Base-by-base conservation (phyloP, 1,140 invertebrate species). In the Acromyrmex heyeri region DNA sequence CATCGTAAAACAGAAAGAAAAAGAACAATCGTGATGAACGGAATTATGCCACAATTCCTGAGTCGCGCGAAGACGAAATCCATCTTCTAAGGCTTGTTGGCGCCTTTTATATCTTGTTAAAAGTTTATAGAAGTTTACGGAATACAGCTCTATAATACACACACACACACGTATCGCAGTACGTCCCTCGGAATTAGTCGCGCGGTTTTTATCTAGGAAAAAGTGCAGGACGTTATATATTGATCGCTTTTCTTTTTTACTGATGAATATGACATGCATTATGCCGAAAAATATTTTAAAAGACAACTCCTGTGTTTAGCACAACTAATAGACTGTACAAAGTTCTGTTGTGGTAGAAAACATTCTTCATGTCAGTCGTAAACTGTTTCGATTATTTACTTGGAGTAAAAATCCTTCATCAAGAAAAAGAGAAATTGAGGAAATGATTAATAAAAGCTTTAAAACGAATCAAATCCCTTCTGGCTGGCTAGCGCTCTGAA, bases 61-160 rank as follows among this genome's bases (percentile, higher is more conserved):
- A 82, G 53, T 21, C 30, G 65, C 7, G 12, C 21, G 21, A 70
- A 44, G 27, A 57, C 65, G 34, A 34, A 69, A 82, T 73, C 24
- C 34, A 73, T 73, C 67, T 59, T 73, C 24, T 18, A 14, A 30
- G 53, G 50, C 14, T 27, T n/a, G 38, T 27, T 38, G 24, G 16
- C 79, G 55, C 34, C 3, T 16, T 59, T 81, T 81, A 65, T 59
- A 73, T 82, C 67, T 75, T 83, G 79, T 75, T 75, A 50, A 83
- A 83, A 83, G 79, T 83, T 82, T 75, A 73, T 18, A 55, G 38
- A 8, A 61, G 55, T 61, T 48, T 73, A 27, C 24, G 79, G 38
- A 73, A 70, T 67, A 59, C 44, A 73, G 12, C 21, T 34, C 57
- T 24, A 48, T 18, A 57, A 8, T 18, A 24, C 24, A 24, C 3